Evolutionary conservation across 2,113 vertebrate species (phyloP).

Genomic region (Planiliza haematocheilus): DNA sequence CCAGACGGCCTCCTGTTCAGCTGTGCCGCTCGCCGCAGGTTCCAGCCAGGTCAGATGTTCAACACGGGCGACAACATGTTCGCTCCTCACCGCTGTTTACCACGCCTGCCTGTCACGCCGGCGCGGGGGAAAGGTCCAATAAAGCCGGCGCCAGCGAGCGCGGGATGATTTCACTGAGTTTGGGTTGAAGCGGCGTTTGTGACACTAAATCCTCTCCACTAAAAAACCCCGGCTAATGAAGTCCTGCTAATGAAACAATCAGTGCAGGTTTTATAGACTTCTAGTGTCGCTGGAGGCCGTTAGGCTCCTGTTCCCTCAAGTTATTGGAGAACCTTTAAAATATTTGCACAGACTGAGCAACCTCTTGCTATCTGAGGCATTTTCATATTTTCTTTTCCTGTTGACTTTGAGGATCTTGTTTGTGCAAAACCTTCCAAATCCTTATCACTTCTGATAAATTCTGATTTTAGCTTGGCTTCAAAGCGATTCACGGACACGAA

Average conservation of each 20-base stretch:
- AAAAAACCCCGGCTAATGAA: conserved; percentile 45
- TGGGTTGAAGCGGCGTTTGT: conserved; percentile 8
- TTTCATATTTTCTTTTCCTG: too few species aligned
- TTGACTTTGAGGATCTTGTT: too few species aligned
- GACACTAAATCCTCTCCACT: conserved; percentile 11
- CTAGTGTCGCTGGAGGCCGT: not conserved
- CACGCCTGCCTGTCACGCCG: conserved; percentile 41
- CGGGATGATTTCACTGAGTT: not conserved
- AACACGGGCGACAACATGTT: conserved; percentile 79
- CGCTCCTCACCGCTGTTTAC: conserved; percentile 72
- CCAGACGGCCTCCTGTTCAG: conserved; percentile 80
- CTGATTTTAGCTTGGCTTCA: too few species aligned
- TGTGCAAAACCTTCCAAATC: too few species aligned
- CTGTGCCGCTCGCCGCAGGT: conserved; percentile 75
- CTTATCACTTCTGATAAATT: too few species aligned
- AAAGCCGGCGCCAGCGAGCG: not conserved
- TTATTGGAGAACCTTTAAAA: not conserved
- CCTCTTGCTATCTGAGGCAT: too few species aligned
- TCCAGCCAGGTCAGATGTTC: conserved; percentile 82
- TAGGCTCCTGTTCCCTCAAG: too few species aligned
- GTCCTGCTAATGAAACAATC: conserved; percentile 48
- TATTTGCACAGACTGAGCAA: too few species aligned
- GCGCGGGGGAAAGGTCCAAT: not conserved
- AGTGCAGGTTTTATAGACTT: conserved; percentile 27
- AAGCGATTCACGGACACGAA: too few species aligned